Base-by-base conservation (phyloP, 2,888 invertebrate species). In the Linyphia triangularis region DNA sequence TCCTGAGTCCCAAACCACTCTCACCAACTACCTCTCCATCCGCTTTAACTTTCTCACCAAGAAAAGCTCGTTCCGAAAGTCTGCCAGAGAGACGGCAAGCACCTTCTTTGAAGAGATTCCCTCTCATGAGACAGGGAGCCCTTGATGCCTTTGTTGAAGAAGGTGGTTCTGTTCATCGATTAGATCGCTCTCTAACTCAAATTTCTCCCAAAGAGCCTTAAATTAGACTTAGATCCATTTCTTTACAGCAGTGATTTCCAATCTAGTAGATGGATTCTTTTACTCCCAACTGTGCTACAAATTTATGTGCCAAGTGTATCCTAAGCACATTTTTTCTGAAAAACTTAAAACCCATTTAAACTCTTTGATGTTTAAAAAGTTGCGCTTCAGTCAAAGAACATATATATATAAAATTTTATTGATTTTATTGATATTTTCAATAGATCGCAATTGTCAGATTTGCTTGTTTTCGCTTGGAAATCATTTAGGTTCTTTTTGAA, bases 91-190 rank as follows among this genome's bases (percentile, higher is more conserved):
- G 89, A 57, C 30, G 89, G n/a, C 79, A 77, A 57, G 79, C 84
- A 28, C 73, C 89, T 24, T 81, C 86, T 10, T 16, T 85, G 1
- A 90, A 90, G 57, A 82, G 90, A 82, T 89, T 88, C 51, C 90
- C 90, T 6, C 70, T 90, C 16, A 69, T 90, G 30, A 65, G 90
- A 72, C 90, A 90, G 83, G 89, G 82, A 16, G 89, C 90, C 13
- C 86, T 90, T 2, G 90, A 90, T 43, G 22, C 88, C 26, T 85
- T 83, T 70, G 81, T 70, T 26, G 90, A 90, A 77, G 89, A 89
- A 89, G 79, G 84, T n/a, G 88, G 81, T 24, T 88, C 86, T n/a
- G 61, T 43, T 3, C 88, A 83, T 63, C 73, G 86, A 13, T 22
- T 88, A 22, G 81, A 88, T 59, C 86, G 86, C 9, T 88, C 86